Evolutionary conservation across 2,113 vertebrate species (phyloP), one percentile per base, ranked within the genome.

Genomic region (Strix aluco): DNA sequence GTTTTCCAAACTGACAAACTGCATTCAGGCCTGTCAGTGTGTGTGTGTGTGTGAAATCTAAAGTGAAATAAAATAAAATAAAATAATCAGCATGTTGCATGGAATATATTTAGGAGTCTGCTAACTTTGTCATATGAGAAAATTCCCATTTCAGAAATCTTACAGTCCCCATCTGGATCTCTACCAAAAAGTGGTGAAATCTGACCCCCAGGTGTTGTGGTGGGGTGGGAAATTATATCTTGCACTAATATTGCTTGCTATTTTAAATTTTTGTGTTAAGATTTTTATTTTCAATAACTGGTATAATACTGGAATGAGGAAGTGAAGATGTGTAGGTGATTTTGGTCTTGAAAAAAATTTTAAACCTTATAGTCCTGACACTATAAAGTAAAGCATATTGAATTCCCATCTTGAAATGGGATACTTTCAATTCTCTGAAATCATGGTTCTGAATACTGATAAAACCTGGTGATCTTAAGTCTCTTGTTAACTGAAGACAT

Each of bases 31-130:
- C 51, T 71, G 51, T 46, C 30, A 30, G 38, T 13, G 18, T 38
- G 38, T 38, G 38, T 38, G 38, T 38, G 40, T 5, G 0, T 4
- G 26, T 10, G 7, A 8, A 5, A 9, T 26, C 30, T 4, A 38
- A 42, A 51, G 57, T n/a, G 6, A 72, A 42, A 29, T 15, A 9
- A 23, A 82, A 57, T 15, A 9, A 23, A 82, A 57, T 11, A 23
- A 66, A 86, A 49, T 57, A n/a, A 55, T 40, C 2, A 36, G 26
- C 30, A 14, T 73, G 9, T 38, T 91, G 27, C 4, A 26, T 51
- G 29, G 44, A 77, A 52, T 66, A 17, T 30, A 15, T 40, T 25
- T 55, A n/a, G 51, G 26, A 58, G 17, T 67, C 13, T 72, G 10
- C 11, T 66, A 61, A 32, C 34, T 77, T 40, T 70, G 30, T 80